A percentile compares a stretch with the other conserved stretches of the same genome.
Conservation (phyloP, 2,797 vertebrate genomes). For the Macropus fuliginosus region DNA sequence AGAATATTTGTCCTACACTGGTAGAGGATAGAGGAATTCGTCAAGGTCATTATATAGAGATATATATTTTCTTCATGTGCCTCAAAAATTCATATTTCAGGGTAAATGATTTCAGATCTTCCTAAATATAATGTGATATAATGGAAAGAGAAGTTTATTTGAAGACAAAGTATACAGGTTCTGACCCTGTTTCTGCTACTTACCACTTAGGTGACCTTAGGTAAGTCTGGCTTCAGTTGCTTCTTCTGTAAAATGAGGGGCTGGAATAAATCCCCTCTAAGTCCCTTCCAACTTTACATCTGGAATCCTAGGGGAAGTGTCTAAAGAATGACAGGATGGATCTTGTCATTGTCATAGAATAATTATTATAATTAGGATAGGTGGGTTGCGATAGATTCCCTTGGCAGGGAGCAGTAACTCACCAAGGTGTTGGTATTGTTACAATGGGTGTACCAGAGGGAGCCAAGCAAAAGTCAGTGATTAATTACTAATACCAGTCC, state of each 20-base stretch:
- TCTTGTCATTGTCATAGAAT: neutral
- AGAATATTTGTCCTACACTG: neutral
- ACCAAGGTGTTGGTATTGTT: neutral
- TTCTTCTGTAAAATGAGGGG: neutral
- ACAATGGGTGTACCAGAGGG: neutral
- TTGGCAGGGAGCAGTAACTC: neutral
- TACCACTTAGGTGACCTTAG: neutral
- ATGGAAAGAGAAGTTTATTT: neutral
- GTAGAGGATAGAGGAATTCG: neutral
- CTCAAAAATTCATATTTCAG: neutral
- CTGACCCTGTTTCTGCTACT: neutral
- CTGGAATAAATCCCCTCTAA: neutral
- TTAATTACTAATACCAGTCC: neutral
- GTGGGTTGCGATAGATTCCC: neutral
- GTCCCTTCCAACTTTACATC: neutral
- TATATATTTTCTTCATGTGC: neutral
- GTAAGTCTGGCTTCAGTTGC: neutral
- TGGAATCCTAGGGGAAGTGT: neutral
- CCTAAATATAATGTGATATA: neutral
- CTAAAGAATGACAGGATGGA: neutral
- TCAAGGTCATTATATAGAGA: neutral
- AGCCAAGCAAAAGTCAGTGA: neutral
- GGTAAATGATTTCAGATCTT: neutral
- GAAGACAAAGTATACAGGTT: neutral
- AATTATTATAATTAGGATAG: neutral